Evolutionary conservation across 2,888 invertebrate species (phyloP).

Genomic region (Zygaena filipendulae): DNA sequence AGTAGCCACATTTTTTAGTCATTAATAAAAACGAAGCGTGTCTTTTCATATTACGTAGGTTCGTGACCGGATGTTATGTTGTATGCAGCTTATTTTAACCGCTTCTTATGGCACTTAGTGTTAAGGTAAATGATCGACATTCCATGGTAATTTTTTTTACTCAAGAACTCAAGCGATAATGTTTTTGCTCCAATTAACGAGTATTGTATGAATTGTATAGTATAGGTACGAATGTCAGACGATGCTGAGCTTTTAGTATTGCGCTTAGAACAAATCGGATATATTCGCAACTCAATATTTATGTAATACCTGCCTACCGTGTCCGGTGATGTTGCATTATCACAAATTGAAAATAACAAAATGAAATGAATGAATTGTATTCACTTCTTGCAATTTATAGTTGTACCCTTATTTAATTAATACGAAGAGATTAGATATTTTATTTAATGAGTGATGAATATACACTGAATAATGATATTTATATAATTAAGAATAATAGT

Average conservation of each 20-base stretch:
- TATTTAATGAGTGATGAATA: slow-evolving; percentile 64
- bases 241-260: too few species aligned
- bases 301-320: too few species aligned
- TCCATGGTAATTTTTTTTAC: too few species aligned
- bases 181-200: too few species aligned
- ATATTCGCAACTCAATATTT: too few species aligned
- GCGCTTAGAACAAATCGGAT: too few species aligned
- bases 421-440: slow-evolving; percentile 63
- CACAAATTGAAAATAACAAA: too few species aligned
- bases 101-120: slow-evolving; percentile 29
- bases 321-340: too few species aligned
- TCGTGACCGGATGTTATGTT: slow-evolving; percentile 28
- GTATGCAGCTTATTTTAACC: slow-evolving; percentile 36
- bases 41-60: slow-evolving; percentile 25
- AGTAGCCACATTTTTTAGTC: slow-evolving; percentile 48
- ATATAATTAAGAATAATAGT: slow-evolving; percentile 39
- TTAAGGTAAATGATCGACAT: slow-evolving; percentile 46
- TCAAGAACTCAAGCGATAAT: too few species aligned
- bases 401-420: slow-evolving; percentile 57
- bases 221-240: too few species aligned
- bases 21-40: slow-evolving; percentile 42
- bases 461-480: slow-evolving; percentile 58
- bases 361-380: too few species aligned
- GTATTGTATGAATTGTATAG: too few species aligned
- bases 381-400: slow-evolving; percentile 53